Evolutionary conservation across 2,797 vertebrate species (phyloP).

Genomic region (Parauchenoglanis ngamensis): DNA sequence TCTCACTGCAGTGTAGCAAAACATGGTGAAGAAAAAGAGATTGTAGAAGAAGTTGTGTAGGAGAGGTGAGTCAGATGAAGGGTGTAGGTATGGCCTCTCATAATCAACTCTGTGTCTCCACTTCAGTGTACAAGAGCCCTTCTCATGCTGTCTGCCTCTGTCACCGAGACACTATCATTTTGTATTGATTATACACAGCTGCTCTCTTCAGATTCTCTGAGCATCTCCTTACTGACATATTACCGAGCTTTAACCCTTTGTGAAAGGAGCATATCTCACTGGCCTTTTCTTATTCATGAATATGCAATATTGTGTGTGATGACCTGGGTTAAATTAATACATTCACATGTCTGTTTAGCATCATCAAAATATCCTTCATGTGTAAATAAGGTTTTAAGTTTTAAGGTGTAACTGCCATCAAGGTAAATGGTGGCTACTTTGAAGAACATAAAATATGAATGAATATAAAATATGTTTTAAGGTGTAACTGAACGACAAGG

Average conservation of each 20-base stretch:
- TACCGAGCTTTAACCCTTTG: conserved; percentile 19
- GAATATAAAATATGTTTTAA: neutral
- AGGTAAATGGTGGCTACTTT: too few relatives aligned
- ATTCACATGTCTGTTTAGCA: conserved; percentile 11
- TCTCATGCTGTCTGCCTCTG: conserved; percentile 5
- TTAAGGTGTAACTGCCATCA: neutral
- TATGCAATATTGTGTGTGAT: conserved; percentile 17
- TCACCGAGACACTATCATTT: neutral
- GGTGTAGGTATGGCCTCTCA: conserved; percentile 19
- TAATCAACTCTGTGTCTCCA: conserved; percentile 33
- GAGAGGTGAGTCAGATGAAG: conserved; percentile 35
- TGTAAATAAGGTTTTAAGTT: neutral
- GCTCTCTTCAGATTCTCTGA: conserved; percentile 22
- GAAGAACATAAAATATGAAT: too few relatives aligned
- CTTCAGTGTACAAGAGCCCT: conserved; percentile 34
- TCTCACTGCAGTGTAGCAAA: neutral
- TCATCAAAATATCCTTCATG: neutral
- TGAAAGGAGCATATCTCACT: neutral
- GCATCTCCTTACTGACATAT: conserved; percentile 12
- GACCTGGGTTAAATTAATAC: neutral
- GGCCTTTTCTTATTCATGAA: neutral
- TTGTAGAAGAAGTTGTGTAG: conserved; percentile 22
- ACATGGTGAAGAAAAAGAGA: neutral
- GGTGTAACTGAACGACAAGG: neutral
- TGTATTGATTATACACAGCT: conserved; percentile 30